Base-by-base conservation (phyloP, 2,888 invertebrate genomes). In the Venusia cambrica region DNA sequence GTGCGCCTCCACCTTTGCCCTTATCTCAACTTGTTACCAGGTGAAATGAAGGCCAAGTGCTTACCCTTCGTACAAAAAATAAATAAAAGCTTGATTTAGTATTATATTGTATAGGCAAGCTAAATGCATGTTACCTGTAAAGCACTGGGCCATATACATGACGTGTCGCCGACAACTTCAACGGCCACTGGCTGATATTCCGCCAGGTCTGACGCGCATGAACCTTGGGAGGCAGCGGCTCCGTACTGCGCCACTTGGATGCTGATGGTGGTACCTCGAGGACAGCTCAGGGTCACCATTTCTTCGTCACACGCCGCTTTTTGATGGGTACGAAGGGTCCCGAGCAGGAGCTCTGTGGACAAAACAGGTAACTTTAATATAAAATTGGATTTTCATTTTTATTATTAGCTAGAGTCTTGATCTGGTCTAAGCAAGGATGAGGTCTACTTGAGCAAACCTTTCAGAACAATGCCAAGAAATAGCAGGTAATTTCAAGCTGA, bases 281-380 rank as follows among this genome's bases (percentile, higher is more conserved):
- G 97, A 78, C 98, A 98, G 65, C 93, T 92, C 45, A 98, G 89
- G 26, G 92, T 92, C 71, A 98, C 92, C 72, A 92, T 90, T 65
- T 97, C 95, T 45, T 95, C 95, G 83, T 97, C 97, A 81, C 98
- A 98, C 29, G 96, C 96, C 26, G 95, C 95, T 49, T 94, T 92
- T 70, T 97, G 95, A 79, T 96, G 96, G 22, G 96, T 97, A 64
- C 95, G 90, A 57, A 98, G 89, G 13, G 97, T 97, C 54, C 96
- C 96, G 61, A 96, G 92, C 57, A 98, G 91, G 52, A 97, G 90
- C 70, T 95, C 98, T 98, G 90, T 52, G 79, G 29, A 57, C 42
- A 59, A 56, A 1, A 1, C n/a, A n/a, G n/a, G n/a, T n/a, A n/a
- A n/a, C n/a, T n/a, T n/a, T n/a, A n/a, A n/a, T n/a, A n/a, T n/a